These are phyloP conservation scores for Platerodrilus igneus DNA, from an alignment of 2,888 invertebrate genomes.

Conservation along the genomic window DNA sequence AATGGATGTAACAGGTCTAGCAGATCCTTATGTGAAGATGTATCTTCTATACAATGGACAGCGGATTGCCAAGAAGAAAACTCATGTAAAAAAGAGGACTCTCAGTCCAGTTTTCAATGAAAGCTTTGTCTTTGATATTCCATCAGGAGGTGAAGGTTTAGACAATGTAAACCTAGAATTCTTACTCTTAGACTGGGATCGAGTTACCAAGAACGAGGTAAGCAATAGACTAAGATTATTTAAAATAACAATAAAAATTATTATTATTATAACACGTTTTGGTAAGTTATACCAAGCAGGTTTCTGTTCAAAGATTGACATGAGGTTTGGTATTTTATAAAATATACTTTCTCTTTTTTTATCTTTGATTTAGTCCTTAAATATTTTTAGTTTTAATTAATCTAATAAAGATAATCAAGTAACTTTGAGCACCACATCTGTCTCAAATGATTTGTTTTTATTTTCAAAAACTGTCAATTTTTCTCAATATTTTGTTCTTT, in stretches of 20 bases:
- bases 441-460: no score
- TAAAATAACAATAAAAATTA: not conserved
- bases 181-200: slow-evolving; percentile 91
- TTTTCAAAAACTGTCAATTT: no score
- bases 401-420: no score
- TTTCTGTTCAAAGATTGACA: no score
- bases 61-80: slow-evolving; percentile 97
- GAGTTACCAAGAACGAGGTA: slow-evolving; percentile 97
- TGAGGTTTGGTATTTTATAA: no score
- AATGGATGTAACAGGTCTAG: slow-evolving; percentile 96
- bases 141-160: slow-evolving; percentile 67
- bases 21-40: slow-evolving; percentile 97
- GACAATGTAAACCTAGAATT: slow-evolving; percentile 83
- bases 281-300: no score
- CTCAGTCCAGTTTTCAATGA: slow-evolving; percentile 98
- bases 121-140: slow-evolving; percentile 95
- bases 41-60: slow-evolving; percentile 96
- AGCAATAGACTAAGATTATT: slow-evolving; percentile 23
- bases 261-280: not conserved
- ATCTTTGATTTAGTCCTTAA: no score
- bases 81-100: slow-evolving; percentile 96
- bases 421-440: no score
- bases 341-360: no score
- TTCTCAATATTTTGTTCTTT: no score
- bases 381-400: no score